Evolutionary conservation across 2,113 vertebrate genomes (phyloP).

Genomic region (Gadus macrocephalus): DNA sequence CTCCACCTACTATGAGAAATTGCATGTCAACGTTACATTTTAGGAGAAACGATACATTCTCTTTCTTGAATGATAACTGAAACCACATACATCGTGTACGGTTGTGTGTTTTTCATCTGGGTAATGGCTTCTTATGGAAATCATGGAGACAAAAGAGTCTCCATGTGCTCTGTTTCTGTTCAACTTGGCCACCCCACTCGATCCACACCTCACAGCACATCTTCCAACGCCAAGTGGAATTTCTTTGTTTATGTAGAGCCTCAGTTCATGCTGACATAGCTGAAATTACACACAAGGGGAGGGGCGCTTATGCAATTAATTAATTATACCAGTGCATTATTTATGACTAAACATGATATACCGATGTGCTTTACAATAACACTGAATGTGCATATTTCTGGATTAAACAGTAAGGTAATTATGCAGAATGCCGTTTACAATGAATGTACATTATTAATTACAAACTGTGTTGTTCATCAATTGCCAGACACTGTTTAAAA

Average conservation of each 20-base stretch:
- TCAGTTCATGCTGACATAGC: constrained; percentile 76
- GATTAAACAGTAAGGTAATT: constrained; percentile 73
- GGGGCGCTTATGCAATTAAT: constrained; percentile 67
- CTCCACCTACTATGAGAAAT: too few relatives aligned
- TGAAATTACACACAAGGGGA: constrained; percentile 61
- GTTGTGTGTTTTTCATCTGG: too few relatives aligned
- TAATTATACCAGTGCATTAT: constrained; percentile 71
- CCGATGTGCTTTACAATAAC: constrained; percentile 69
- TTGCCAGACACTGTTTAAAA: constrained; percentile 65
- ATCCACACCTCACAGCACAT: constrained; percentile 30
- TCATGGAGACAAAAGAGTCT: neutral
- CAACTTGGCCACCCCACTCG: constrained; percentile 13
- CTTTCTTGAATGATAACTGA: too few relatives aligned
- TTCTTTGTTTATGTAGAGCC: constrained; percentile 71
- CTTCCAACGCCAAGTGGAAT: constrained; percentile 60
- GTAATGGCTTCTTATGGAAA: too few relatives aligned
- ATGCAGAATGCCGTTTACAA: constrained; percentile 70
- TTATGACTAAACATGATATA: constrained; percentile 79
- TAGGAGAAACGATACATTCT: too few relatives aligned
- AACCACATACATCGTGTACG: too few relatives aligned
- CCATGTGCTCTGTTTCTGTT: constrained; percentile 8
- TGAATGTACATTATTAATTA: constrained; percentile 73
- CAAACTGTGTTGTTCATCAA: constrained; percentile 69
- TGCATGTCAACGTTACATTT: too few relatives aligned
- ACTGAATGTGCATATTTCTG: constrained; percentile 74